Conservation (phyloP, 2,888 invertebrate genomes). For the Patella ulyssiponensis region DNA sequence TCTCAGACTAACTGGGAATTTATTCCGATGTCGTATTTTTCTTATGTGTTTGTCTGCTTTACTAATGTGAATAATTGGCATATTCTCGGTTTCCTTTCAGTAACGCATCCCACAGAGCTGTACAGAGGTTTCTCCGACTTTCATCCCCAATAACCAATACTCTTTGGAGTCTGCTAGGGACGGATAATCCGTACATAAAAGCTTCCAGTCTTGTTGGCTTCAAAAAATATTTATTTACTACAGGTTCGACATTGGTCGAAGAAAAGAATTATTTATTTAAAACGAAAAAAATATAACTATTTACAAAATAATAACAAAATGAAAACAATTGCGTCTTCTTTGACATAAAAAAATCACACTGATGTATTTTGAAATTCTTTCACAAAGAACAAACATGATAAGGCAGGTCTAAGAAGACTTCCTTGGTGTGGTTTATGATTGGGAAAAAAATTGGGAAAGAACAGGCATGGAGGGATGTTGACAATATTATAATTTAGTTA, state of each 20-base stretch:
- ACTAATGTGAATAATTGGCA: too few relatives aligned
- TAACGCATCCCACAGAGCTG: too few relatives aligned
- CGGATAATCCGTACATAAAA: too few relatives aligned
- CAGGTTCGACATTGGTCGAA: constrained; percentile 17
- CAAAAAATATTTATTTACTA: constrained; percentile 26
- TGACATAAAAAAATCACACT: constrained; percentile 12
- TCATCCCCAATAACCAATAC: too few relatives aligned
- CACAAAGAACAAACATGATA: background rate
- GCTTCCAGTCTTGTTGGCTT: background rate
- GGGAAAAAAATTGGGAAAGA: background rate
- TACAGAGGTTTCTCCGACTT: too few relatives aligned
- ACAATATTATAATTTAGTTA: too few relatives aligned
- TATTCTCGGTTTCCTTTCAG: too few relatives aligned
- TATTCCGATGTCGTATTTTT: too few relatives aligned
- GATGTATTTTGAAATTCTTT: background rate
- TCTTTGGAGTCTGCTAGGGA: too few relatives aligned
- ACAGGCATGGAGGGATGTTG: background rate
- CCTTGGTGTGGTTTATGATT: background rate
- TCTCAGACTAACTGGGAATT: too few relatives aligned
- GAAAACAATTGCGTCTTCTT: constrained; percentile 14
- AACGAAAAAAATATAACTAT: constrained; percentile 19
- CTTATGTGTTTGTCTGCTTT: too few relatives aligned
- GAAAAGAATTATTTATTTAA: constrained; percentile 14
- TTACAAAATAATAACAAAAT: constrained; percentile 18
- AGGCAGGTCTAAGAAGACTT: too few relatives aligned